Evolutionary conservation across 2,797 vertebrate genomes (phyloP).

Genomic region (Centroberyx gerrardi): DNA sequence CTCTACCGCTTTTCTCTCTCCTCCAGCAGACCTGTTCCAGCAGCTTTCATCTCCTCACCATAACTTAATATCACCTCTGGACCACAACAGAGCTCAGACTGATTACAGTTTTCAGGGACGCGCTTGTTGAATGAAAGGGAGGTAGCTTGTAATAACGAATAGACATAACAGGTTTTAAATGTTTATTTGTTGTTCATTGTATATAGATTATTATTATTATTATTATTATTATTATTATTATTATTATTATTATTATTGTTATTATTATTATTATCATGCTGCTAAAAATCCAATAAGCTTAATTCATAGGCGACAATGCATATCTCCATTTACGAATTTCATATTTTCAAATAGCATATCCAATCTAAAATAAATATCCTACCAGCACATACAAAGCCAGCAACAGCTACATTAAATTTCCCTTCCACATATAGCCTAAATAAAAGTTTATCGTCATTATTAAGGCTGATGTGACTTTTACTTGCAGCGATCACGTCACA

Average conservation of each 20-base stretch:
- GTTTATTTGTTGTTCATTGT: too few species aligned
- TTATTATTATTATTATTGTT: slow-evolving; percentile 16
- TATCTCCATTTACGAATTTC: neutral
- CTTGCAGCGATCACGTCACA: too few species aligned
- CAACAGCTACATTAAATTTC: too few species aligned
- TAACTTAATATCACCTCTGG: slow-evolving; percentile 35
- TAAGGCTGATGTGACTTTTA: too few species aligned
- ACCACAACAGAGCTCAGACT: slow-evolving; percentile 47
- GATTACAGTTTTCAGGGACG: slow-evolving; percentile 20
- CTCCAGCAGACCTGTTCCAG: slow-evolving; percentile 29
- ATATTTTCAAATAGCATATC: neutral
- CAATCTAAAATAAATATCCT: too few species aligned
- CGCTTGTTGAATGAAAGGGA: too few species aligned
- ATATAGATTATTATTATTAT: neutral
- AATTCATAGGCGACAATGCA: too few species aligned
- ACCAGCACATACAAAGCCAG: too few species aligned
- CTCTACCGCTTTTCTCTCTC: neutral
- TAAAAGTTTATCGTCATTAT: too few species aligned
- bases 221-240: slow-evolving; percentile 9
- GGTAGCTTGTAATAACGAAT: too few species aligned
- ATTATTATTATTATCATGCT: slow-evolving; percentile 9
- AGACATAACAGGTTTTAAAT: too few species aligned
- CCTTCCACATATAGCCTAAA: too few species aligned
- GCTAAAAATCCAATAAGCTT: neutral
- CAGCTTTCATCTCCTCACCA: slow-evolving; percentile 35